Conservation (phyloP, 1,140 invertebrate species). For the Drosophila lini region DNA sequence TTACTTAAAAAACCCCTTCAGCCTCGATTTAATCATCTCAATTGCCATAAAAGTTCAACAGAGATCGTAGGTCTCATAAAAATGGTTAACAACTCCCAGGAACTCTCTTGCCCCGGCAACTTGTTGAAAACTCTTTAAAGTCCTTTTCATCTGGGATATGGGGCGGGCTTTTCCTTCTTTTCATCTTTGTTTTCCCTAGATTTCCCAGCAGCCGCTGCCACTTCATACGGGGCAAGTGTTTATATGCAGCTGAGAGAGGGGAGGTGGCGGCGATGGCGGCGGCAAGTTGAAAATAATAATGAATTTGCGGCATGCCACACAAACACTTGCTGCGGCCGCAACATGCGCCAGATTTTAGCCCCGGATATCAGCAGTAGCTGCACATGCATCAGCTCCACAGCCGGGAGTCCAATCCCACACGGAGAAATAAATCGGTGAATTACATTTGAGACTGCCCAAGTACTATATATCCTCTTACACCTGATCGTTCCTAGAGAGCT, state of each 20-base stretch:
- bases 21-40: not conserved
- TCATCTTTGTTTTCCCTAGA: constrained; percentile 26
- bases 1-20: not conserved
- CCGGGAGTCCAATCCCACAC: constrained; percentile 34
- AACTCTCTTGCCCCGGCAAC: constrained; percentile 15
- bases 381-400: constrained; percentile 64
- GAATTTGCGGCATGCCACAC: constrained; percentile 79
- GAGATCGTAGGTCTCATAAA: constrained; percentile 17
- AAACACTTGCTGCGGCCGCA: constrained; percentile 72
- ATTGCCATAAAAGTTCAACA: constrained; percentile 6
- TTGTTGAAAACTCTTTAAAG: constrained; percentile 44
- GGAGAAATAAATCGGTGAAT: constrained; percentile 11
- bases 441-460: not conserved
- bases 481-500: not conserved
- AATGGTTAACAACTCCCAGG: constrained; percentile 15
- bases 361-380: constrained; percentile 71
- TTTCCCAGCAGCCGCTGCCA: constrained; percentile 35
- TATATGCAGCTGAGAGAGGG: constrained; percentile 30
- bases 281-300: constrained; percentile 69
- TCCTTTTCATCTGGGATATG: constrained; percentile 14
- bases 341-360: constrained; percentile 73
- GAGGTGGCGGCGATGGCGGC: constrained; percentile 4
- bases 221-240: constrained; percentile 42
- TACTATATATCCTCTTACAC: not conserved
- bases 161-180: not conserved